These are phyloP conservation scores for Daphoenositta chrysoptera DNA, from an alignment of 2,113 vertebrate genomes.

Conservation along the genomic window DNA sequence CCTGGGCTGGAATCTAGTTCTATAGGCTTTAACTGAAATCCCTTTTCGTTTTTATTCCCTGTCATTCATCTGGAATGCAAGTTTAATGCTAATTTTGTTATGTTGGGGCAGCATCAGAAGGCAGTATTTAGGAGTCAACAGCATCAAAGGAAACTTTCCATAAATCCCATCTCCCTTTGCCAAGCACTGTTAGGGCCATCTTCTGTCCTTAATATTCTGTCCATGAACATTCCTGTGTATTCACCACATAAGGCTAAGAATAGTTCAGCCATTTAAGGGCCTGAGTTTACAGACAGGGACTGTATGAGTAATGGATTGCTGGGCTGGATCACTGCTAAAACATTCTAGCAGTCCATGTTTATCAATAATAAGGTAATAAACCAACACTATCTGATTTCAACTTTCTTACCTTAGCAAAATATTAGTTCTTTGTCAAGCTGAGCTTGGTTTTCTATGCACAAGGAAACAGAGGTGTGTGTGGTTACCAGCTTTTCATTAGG, in stretches of 20 bases:
- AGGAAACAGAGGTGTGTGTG: background rate
- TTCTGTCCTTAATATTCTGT: constrained; percentile 49
- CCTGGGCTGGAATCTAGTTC: background rate
- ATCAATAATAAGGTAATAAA: constrained; percentile 8
- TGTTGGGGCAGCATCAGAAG: background rate
- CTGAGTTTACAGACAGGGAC: background rate
- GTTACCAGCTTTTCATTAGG: background rate
- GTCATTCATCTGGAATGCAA: constrained; percentile 11
- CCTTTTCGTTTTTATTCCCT: background rate
- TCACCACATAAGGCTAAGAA: constrained; percentile 53
- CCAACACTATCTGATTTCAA: background rate
- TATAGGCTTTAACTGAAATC: background rate
- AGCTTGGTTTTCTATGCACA: background rate
- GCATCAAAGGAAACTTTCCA: constrained; percentile 36
- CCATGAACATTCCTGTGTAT: constrained; percentile 53
- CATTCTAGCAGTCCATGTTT: background rate
- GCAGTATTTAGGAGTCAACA: constrained; percentile 25
- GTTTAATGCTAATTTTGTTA: background rate
- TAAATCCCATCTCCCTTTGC: constrained; percentile 28
- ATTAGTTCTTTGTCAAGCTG: background rate
- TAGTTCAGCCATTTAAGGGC: constrained; percentile 58
- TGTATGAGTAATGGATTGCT: background rate
- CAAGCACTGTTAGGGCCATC: constrained; percentile 37
- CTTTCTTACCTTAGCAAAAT: background rate
- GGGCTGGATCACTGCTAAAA: background rate